Base-by-base conservation (phyloP, 2,888 invertebrate genomes). In the Corbicula japonica region DNA sequence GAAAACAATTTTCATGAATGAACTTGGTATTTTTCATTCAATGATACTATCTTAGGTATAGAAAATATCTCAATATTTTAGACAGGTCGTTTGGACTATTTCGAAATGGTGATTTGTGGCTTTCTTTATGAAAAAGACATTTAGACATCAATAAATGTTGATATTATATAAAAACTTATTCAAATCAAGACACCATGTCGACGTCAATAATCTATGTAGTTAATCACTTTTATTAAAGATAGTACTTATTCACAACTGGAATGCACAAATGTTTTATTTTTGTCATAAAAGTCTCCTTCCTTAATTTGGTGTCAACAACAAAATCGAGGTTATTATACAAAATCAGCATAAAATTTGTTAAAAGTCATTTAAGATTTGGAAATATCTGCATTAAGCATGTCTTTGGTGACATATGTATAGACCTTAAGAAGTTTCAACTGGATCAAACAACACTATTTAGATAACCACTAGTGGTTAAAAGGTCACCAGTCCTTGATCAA, bases 371-470 rank as follows among this genome's bases (percentile, higher is more conserved):
- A n/a, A 48, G 21, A 48, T 48, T 6, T 6, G 15, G 15, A 18
- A 15, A 48, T n/a, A 12, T 8, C 21, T 6, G 10, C 48, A n/a
- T n/a, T 48, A 5, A 18, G 6, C n/a, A n/a, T 48, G 15, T 48
- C n/a, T n/a, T n/a, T 18, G 21, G 21, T 48, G 15, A n/a, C 21
- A 48, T 52, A 28, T 18, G 58, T n/a, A n/a, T n/a, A n/a, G 35
- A 58, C 34, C 34, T 21, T 23, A 48, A 54, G 48, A 48, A 38
- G 38, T 54, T 54, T 54, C 38, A 66, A n/a, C 54, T 21, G 38
- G 38, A 54, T 28, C 54, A 66, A 66, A 66, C 54, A 66, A 44
- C 66, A 54, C 66, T 66, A 66, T n/a, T 26, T 52, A 28, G 10
- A n/a, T 38, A 66, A 48, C 30, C 34, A 35, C 30, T 30, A 23